phyloP scores from a whole-genome alignment of 2,888 invertebrate species.

The Bembecia ichneumoniformis region DNA sequence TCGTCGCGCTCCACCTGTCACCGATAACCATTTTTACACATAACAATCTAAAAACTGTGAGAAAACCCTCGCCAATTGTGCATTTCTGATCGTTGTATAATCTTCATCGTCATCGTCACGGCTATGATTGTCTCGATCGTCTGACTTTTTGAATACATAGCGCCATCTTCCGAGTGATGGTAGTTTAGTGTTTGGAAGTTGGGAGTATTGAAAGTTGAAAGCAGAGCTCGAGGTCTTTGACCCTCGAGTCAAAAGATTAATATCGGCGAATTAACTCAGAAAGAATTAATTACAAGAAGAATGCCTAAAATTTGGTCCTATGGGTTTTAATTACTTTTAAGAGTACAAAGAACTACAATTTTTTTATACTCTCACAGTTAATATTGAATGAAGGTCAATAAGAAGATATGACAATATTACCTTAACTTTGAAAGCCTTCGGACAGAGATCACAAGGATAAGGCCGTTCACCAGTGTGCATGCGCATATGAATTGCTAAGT shows the following conservation, averaged over 20 bases:
- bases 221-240: no score
- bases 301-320: background rate
- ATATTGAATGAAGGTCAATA: background rate
- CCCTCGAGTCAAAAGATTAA: no score
- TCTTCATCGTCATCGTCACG: no score
- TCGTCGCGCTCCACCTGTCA: slow-evolving; percentile 68
- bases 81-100: background rate
- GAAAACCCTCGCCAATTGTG: background rate
- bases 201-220: no score
- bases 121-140: no score
- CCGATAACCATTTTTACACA: slow-evolving; percentile 1
- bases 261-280: no score
- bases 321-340: background rate
- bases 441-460: slow-evolving; percentile 67
- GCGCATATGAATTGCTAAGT: slow-evolving; percentile 70
- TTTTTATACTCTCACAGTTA: background rate
- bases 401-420: slow-evolving; percentile 19
- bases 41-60: background rate
- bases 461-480: slow-evolving; percentile 75
- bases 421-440: slow-evolving; percentile 69
- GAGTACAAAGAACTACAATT: no score
- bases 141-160: no score
- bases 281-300: background rate
- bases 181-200: no score
- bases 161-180: no score